A percentile compares a stretch with the other conserved stretches of the same genome.
These are phyloP conservation scores for Pseudoatta argentina DNA, from an alignment of 1,140 invertebrate genomes.

Conservation along the genomic window DNA sequence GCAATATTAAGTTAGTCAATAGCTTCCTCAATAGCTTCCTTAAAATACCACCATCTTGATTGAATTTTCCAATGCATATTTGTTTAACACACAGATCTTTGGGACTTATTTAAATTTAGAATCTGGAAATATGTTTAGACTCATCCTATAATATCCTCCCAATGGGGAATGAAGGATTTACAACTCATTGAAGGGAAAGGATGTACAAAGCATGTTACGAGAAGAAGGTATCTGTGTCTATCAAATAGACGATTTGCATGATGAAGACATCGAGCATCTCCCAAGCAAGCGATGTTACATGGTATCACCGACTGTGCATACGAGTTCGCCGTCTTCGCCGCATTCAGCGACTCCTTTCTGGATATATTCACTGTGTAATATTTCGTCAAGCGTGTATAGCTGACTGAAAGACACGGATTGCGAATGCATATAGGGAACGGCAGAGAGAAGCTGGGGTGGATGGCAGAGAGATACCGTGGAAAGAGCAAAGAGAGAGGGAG, in stretches of 20 bases:
- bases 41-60: not conserved
- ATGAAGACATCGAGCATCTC: slow-evolving; percentile 51
- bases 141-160: no score
- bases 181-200: slow-evolving; percentile 14
- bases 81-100: not conserved
- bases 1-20: slow-evolving; percentile 6
- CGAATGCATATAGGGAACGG: slow-evolving; percentile 76
- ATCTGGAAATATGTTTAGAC: not conserved
- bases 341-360: slow-evolving; percentile 55
- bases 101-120: slow-evolving; percentile 18
- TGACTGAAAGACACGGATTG: slow-evolving; percentile 82
- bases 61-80: not conserved
- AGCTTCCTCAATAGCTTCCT: not conserved
- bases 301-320: slow-evolving; percentile 40
- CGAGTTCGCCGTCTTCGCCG: slow-evolving; percentile 35
- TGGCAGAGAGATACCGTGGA: slow-evolving; percentile 46
- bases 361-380: slow-evolving; percentile 80
- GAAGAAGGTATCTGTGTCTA: not conserved
- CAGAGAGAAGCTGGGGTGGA: slow-evolving; percentile 50
- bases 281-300: slow-evolving; percentile 27
- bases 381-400: slow-evolving; percentile 80
- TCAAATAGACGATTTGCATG: slow-evolving; percentile 42
- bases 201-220: not conserved
- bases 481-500: slow-evolving; percentile 55
- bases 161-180: not conserved